Percentiles rank a stretch among this genome's conserved stretches.
phyloP scores from a whole-genome alignment of 2,797 vertebrate species.

The Phataginus tetradactyla region DNA sequence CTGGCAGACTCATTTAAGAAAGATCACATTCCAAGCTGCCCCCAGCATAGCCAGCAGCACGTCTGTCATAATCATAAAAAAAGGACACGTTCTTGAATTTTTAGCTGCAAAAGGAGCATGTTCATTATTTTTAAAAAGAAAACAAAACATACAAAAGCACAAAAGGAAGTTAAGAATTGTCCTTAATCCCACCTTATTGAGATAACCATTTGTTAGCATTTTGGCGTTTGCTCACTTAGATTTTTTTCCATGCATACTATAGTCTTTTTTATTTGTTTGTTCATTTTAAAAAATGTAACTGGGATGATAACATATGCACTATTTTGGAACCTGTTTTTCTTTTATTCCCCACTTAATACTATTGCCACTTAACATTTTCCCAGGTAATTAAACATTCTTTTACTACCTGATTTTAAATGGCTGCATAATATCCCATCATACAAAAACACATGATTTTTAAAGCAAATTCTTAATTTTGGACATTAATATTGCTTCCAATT shows the following conservation, averaged over 20 bases:
- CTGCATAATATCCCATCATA: background rate
- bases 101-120: background rate
- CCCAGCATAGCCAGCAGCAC: too few relatives aligned
- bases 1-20: background rate
- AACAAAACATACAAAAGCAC: background rate
- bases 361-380: background rate
- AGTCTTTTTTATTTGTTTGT: background rate
- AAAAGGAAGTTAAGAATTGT: background rate
- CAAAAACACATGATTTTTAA: background rate
- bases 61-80: background rate
- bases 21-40: background rate
- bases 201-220: background rate
- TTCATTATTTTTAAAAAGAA: background rate
- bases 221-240: background rate
- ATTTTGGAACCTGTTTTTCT: background rate
- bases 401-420: background rate
- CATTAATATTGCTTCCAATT: background rate
- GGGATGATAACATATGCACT: background rate
- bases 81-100: background rate
- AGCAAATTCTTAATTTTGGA: constrained; percentile 35
- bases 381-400: constrained; percentile 13
- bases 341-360: background rate
- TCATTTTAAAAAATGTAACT: background rate
- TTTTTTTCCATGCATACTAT: background rate
- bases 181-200: background rate